Evolutionary conservation across 2,888 invertebrate genomes (phyloP), one percentile per base, ranked within the genome.

Genomic region (Choristoneura rosaceana): DNA sequence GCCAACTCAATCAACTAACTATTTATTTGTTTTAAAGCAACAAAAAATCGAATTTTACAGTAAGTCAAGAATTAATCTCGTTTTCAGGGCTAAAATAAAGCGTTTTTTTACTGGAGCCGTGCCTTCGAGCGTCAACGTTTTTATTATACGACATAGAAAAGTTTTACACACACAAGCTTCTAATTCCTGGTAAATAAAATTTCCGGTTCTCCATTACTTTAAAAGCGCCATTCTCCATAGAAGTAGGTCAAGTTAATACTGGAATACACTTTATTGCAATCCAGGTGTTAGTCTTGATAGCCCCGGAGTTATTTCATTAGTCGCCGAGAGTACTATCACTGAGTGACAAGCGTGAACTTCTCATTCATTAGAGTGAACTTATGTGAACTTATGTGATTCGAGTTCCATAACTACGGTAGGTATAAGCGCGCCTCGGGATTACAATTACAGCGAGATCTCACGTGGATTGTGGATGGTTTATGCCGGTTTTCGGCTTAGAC

Each of bases 361-460:
- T 88, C 87, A 85, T 89, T 90, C 86, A 88, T 89, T 89, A 89
- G 80, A 79, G 82, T 78, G 80, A 83, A 86, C 87, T 61, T 75
- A 88, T 87, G 82, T 78, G 80, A 83, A 86, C 86, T 86, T 86
- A 68, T 38, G 84, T 83, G 81, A 81, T 81, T 80, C 82, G 75
- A 76, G 76, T 80, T 77, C 77, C 78, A 77, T 81, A 78, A 81
- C 80, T 82, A 76, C 77, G 81, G 77, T 77, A 80, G 79, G 82
- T 79, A 77, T 75, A 78, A 80, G 78, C 79, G 80, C 78, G 79
- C 82, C 84, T 85, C 84, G 82, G 86, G 81, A 81, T 79, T 75
- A 77, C 66, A 33, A 25, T 65, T 55, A 55, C 17, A 41, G 65
- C 38, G 55, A 58, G 25, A 58, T 45, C n/a, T 45, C 45, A 67